Conservation (phyloP, 2,797 vertebrate species). For the Scleropages formosus region DNA sequence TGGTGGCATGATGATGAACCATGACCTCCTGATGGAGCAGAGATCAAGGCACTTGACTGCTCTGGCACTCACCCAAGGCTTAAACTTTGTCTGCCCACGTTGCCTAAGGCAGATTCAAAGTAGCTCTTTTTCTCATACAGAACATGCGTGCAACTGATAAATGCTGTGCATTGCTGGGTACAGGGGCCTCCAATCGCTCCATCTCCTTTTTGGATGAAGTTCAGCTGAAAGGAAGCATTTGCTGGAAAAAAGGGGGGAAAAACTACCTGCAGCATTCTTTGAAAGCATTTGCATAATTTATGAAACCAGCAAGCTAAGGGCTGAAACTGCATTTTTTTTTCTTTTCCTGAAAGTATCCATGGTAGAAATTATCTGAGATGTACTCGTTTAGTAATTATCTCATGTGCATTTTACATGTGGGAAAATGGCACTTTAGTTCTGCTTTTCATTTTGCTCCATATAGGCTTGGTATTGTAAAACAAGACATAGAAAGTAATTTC, state of each 20-base stretch:
- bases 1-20: slow-evolving; percentile 1
- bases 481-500: neutral
- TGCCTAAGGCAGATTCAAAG: neutral
- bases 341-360: too few species aligned
- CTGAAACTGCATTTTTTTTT: neutral
- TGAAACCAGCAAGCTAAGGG: neutral
- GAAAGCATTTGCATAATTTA: slow-evolving; percentile 1
- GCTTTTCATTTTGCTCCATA: neutral
- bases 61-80: neutral
- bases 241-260: neutral
- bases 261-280: neutral
- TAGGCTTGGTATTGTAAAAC: neutral
- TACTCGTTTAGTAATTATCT: neutral
- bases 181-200: neutral
- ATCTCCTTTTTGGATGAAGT: neutral
- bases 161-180: neutral
- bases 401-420: neutral
- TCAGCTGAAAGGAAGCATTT: neutral
- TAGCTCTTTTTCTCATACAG: neutral
- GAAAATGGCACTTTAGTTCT: neutral
- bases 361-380: neutral
- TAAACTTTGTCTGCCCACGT: neutral
- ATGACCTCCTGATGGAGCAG: neutral
- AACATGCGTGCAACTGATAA: neutral
- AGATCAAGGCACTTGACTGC: neutral